These are phyloP conservation scores for Melitaea cinxia DNA, from an alignment of 1,140 invertebrate species.

Conservation along the genomic window DNA sequence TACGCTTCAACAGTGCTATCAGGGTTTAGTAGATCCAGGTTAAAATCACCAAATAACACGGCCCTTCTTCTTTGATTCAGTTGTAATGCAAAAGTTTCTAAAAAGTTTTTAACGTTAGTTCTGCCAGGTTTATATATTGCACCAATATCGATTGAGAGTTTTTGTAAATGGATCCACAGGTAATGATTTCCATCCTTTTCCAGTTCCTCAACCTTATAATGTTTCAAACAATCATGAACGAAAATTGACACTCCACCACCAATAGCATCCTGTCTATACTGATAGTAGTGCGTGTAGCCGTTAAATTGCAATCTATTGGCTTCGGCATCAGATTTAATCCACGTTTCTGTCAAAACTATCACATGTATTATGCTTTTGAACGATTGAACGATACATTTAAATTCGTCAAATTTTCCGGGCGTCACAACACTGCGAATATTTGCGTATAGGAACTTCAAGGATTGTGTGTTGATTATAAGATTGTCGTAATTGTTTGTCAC, in stretches of 20 bases:
- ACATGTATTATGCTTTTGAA: slow-evolving; percentile 9
- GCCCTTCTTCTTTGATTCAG: slow-evolving; percentile 21
- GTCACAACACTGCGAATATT: not conserved
- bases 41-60: slow-evolving; percentile 30
- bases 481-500: too few species aligned
- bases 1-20: not conserved
- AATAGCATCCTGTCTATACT: slow-evolving; percentile 22
- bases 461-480: too few species aligned
- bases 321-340: slow-evolving; percentile 31
- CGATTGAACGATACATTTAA: slow-evolving; percentile 4
- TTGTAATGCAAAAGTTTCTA: slow-evolving; percentile 24
- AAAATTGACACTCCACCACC: slow-evolving; percentile 39
- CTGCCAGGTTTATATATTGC: slow-evolving; percentile 36
- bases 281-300: slow-evolving; percentile 30
- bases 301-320: slow-evolving; percentile 10
- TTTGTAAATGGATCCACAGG: slow-evolving; percentile 34
- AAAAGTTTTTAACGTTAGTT: slow-evolving; percentile 17
- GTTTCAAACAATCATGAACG: slow-evolving; percentile 33
- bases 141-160: slow-evolving; percentile 32
- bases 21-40: not conserved
- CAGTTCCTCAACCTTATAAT: slow-evolving; percentile 16
- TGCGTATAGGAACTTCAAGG: too few species aligned
- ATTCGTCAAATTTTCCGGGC: slow-evolving; percentile 8
- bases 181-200: slow-evolving; percentile 32
- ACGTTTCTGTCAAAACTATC: slow-evolving; percentile 28